A percentile compares a stretch with the other conserved stretches of the same genome.
These are phyloP conservation scores for Heterohyrax brucei DNA, from an alignment of 2,797 vertebrate species.

Conservation along the genomic window DNA sequence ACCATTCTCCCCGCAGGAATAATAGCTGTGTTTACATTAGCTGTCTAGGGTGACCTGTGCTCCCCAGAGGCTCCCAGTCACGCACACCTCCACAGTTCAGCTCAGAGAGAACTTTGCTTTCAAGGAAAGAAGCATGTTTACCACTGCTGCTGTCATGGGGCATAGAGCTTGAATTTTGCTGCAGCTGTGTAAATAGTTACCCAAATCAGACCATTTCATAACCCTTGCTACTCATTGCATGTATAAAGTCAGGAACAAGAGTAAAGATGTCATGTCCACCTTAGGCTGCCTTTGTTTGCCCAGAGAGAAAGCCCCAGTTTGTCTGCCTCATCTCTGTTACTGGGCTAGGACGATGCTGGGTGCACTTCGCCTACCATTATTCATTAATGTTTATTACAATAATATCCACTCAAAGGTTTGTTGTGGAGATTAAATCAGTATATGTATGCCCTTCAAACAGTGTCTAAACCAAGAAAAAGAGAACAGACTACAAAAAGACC, in stretches of 20 bases:
- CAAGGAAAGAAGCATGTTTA: conserved; percentile 84
- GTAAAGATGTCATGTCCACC: background rate
- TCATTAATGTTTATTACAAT: background rate
- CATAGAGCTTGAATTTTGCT: conserved; percentile 56
- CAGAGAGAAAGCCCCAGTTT: background rate
- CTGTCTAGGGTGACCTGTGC: conserved; percentile 70
- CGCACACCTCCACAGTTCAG: background rate
- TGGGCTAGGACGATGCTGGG: rapidly evolving
- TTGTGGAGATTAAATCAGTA: background rate
- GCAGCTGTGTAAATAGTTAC: conserved; percentile 31
- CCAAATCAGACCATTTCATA: background rate
- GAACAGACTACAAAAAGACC: too few relatives aligned
- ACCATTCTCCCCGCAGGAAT: conserved; percentile 38
- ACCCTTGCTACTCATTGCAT: background rate
- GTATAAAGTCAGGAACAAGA: background rate
- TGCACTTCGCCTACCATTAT: background rate
- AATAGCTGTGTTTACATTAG: conserved; percentile 72
- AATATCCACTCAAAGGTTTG: background rate
- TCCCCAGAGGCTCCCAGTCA: conserved; percentile 54
- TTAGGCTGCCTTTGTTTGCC: background rate
- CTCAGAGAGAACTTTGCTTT: conserved; percentile 61
- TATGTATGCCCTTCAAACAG: background rate
- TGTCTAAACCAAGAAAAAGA: background rate
- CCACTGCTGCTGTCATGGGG: conserved; percentile 52
- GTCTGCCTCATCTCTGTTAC: rapidly evolving